Conservation (phyloP, 2,888 invertebrate genomes). For the Orgyia antiqua region DNA sequence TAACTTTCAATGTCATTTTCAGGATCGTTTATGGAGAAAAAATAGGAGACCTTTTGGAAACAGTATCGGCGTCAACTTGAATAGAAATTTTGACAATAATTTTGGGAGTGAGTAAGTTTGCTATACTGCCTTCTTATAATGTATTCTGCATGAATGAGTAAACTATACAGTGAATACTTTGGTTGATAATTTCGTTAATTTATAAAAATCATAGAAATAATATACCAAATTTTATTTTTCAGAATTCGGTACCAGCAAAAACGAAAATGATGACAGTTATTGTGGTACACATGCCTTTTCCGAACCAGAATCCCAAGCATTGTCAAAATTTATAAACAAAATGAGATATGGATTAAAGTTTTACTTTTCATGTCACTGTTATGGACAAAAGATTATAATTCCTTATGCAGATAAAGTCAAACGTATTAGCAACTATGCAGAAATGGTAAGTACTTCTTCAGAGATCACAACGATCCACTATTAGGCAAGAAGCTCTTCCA, state of each 20-base stretch:
- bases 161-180: too few relatives aligned
- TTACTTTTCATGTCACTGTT: slow-evolving; percentile 81
- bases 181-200: too few relatives aligned
- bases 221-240: not conserved
- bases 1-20: slow-evolving; percentile 11
- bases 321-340: slow-evolving; percentile 49
- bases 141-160: not conserved
- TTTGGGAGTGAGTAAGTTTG: slow-evolving; percentile 67
- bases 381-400: slow-evolving; percentile 78
- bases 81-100: slow-evolving; percentile 80
- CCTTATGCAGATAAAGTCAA: slow-evolving; percentile 67
- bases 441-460: slow-evolving; percentile 51
- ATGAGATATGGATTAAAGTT: slow-evolving; percentile 51
- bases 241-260: slow-evolving; percentile 37
- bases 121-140: not conserved
- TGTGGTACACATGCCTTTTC: slow-evolving; percentile 71
- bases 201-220: too few relatives aligned
- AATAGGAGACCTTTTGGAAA: slow-evolving; percentile 58
- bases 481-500: slow-evolving; percentile 17
- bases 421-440: slow-evolving; percentile 53
- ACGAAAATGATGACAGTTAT: slow-evolving; percentile 40
- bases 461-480: slow-evolving; percentile 48
- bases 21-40: slow-evolving; percentile 82
- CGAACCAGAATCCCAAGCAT: slow-evolving; percentile 62
- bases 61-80: slow-evolving; percentile 78